Evolutionary conservation across 2,113 vertebrate genomes (phyloP), one percentile per base, ranked within the genome.

Genomic region (Chionomys nivalis): DNA sequence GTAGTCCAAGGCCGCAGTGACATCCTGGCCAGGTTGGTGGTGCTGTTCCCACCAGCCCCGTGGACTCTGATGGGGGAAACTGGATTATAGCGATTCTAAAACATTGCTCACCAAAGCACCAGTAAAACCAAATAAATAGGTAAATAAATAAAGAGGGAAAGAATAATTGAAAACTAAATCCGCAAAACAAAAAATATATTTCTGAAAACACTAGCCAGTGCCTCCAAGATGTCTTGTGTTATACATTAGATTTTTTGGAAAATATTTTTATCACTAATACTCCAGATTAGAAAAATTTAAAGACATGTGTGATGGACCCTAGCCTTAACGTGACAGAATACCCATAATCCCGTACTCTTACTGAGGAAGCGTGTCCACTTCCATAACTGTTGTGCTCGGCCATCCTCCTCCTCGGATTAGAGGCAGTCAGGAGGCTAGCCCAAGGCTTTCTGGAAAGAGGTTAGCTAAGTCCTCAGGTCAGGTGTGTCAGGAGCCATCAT

Each of bases 171-270:
- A 81, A 68, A 90, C 90, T 63, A 95, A 98, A 98, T 96, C 98
- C 97, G 98, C 98, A 98, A 98, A 97, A 92, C n/a, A 87, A 98
- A 97, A 91, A 83, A 86, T 97, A n/a, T 94, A 95, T 97, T 97
- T 97, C 97, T 98, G 97, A 96, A 97, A 87, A 97, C 96, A 97
- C 98, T 97, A 97, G 98, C 98, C 99, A 99, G 99, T 99, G 99
- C 99, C 99, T 99, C 98, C 98, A 36, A 91, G 94, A 95, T 92
- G 87, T 97, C 93, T 97, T 98, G 77, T 98, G 98, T 98, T 97
- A 91, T 96, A 89, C 94, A 91, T 96, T 96, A 96, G 96, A 95
- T 95, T 98, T 98, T 97, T 97, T 95, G 95, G 92, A n/a, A 97
- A 96, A 47, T 97, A 94, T 98, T 98, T 97, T 98, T 98, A 95